phyloP scores from a whole-genome alignment of 2,113 vertebrate genomes.

The Trochalopteron elliotii region DNA sequence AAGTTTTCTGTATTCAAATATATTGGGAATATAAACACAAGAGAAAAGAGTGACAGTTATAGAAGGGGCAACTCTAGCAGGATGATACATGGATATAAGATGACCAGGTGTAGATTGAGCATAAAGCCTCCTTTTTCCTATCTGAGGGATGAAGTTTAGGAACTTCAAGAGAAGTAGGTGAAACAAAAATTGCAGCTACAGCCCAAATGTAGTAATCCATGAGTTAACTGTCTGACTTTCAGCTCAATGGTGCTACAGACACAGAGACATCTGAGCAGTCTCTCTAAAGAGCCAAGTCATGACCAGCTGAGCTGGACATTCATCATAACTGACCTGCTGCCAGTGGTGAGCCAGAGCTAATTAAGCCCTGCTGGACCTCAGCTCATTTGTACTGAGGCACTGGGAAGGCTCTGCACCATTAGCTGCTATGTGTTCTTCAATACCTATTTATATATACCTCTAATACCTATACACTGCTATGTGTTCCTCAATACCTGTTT shows the following conservation, averaged over 20 bases:
- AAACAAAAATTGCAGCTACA: not conserved
- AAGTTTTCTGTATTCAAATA: not conserved
- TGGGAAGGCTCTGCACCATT: not conserved
- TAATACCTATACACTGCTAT: not conserved
- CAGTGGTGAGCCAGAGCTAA: not conserved
- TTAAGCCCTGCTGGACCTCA: not conserved
- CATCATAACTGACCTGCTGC: not conserved
- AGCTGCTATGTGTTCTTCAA: not conserved
- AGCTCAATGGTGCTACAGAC: not conserved
- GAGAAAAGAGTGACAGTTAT: not conserved
- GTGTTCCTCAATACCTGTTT: not conserved
- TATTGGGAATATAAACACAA: not conserved
- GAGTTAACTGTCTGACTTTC: not conserved
- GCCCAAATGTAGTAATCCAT: not conserved
- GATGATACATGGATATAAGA: not conserved
- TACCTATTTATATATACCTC: not conserved
- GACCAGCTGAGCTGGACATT: not conserved
- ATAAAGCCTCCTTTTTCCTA: not conserved
- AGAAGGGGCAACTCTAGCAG: not conserved
- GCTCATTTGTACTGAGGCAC: not conserved
- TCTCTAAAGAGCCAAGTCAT: not conserved
- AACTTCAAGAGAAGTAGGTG: not conserved
- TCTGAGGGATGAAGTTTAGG: not conserved
- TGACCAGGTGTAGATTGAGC: not conserved
- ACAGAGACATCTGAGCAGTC: not conserved